Percentiles rank a stretch among this genome's conserved stretches.
Evolutionary conservation across 2,888 invertebrate genomes (phyloP).

Genomic region (Microplitis manilae): DNA sequence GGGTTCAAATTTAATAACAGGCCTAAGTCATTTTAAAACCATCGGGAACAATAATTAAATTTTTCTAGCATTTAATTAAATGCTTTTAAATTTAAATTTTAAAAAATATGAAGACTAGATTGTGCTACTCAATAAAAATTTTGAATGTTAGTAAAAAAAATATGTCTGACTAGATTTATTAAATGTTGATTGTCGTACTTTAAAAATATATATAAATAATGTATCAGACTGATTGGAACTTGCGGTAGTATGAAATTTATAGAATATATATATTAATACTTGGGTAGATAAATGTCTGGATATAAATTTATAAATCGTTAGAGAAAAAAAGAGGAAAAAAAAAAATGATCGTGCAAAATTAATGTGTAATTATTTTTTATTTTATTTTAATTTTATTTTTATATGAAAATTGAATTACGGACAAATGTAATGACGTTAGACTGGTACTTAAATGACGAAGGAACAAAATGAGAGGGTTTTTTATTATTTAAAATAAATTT

Average conservation of each 20-base stretch:
- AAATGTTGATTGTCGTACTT: constrained; percentile 25
- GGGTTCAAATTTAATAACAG: background rate
- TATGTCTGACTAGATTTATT: constrained; percentile 14
- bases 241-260: constrained; percentile 12
- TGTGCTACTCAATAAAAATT: constrained; percentile 2
- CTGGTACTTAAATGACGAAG: background rate
- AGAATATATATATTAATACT: background rate
- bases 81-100: constrained; percentile 8
- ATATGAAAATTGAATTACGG: background rate
- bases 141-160: background rate
- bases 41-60: constrained; percentile 12
- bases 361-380: background rate
- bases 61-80: constrained; percentile 23
- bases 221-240: constrained; percentile 28
- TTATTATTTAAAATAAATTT: constrained; percentile 34
- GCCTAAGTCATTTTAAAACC: constrained; percentile 19
- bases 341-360: background rate
- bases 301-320: constrained; percentile 4
- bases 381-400: background rate
- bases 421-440: background rate
- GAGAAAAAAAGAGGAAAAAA: background rate
- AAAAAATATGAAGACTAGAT: background rate
- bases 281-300: background rate
- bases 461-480: background rate
- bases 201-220: constrained; percentile 22